A percentile compares a stretch with the other conserved stretches of the same genome.
phyloP scores from a whole-genome alignment of 1,140 invertebrate genomes.

The Coelopa frigida region DNA sequence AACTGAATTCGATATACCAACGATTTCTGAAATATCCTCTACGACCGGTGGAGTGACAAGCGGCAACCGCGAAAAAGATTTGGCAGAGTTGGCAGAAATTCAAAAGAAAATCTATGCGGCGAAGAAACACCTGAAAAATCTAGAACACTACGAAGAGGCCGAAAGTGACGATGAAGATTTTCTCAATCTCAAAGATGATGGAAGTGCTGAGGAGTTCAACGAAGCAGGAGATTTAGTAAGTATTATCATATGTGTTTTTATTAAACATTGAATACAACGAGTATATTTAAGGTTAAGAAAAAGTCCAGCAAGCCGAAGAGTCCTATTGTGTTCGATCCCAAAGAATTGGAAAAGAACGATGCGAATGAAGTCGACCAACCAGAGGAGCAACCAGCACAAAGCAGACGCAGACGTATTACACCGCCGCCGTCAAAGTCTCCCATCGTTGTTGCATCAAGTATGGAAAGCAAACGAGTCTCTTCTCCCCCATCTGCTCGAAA shows the following conservation, averaged over 20 bases:
- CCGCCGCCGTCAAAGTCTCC: conserved; percentile 5
- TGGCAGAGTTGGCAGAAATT: conserved; percentile 30
- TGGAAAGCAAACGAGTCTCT: not conserved
- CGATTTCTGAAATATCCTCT: conserved; percentile 44
- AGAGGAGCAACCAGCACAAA: conserved; percentile 2
- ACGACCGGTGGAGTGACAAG: conserved; percentile 17
- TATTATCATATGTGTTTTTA: not conserved
- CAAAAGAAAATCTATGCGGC: conserved; percentile 47
- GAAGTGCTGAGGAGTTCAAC: conserved; percentile 18
- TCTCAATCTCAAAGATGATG: conserved; percentile 50
- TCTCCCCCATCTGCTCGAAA: not conserved
- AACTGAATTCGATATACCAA: conserved; percentile 46
- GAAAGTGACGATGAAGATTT: conserved; percentile 52
- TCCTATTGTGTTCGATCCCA: conserved; percentile 33
- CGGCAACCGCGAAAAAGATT: conserved; percentile 40
- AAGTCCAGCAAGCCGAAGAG: conserved; percentile 24
- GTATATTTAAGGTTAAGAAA: no score
- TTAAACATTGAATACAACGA: no score
- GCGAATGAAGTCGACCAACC: not conserved
- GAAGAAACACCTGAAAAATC: conserved; percentile 45
- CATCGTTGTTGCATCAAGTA: not conserved
- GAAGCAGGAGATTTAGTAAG: conserved; percentile 2
- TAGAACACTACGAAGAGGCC: conserved; percentile 27
- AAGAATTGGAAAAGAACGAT: not conserved
- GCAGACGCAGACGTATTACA: conserved; percentile 5